Conservation (phyloP, 2,113 vertebrate genomes). For the Gavialis gangeticus region DNA sequence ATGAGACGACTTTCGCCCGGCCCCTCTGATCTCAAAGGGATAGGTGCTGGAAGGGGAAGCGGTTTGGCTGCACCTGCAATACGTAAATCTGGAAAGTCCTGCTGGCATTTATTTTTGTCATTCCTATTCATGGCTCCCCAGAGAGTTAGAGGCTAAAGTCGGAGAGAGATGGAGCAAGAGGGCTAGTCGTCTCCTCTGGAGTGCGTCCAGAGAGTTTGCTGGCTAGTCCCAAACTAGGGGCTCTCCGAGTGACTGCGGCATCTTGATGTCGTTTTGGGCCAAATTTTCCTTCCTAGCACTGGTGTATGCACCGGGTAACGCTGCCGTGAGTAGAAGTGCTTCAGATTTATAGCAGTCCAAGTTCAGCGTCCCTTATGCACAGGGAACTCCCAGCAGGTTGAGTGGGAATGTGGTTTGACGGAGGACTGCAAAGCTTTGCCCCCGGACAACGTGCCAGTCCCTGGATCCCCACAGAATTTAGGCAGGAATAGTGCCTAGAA, state of each 20-base stretch:
- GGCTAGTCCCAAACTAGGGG: too few relatives aligned
- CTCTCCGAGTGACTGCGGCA: too few relatives aligned
- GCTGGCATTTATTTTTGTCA: background rate
- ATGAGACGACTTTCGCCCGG: background rate
- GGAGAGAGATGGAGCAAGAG: too few relatives aligned
- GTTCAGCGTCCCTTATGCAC: background rate
- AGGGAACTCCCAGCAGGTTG: background rate
- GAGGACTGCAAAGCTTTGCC: background rate
- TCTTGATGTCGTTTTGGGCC: background rate
- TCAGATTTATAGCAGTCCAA: background rate
- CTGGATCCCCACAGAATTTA: background rate
- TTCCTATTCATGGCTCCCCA: background rate
- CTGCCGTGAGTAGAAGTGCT: background rate
- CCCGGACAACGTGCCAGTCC: fast-evolving
- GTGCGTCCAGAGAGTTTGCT: background rate
- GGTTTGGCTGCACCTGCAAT: background rate
- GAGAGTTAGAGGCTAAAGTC: background rate
- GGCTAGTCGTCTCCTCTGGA: background rate
- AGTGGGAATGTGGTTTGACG: background rate
- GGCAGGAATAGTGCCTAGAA: background rate
- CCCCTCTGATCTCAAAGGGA: background rate
- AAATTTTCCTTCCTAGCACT: background rate
- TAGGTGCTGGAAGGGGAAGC: background rate
- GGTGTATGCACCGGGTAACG: background rate
- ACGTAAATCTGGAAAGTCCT: background rate